A percentile compares a stretch with the other conserved stretches of the same genome.
These are phyloP conservation scores for Platanista minor DNA, from an alignment of 2,113 vertebrate genomes.

Conservation along the genomic window DNA sequence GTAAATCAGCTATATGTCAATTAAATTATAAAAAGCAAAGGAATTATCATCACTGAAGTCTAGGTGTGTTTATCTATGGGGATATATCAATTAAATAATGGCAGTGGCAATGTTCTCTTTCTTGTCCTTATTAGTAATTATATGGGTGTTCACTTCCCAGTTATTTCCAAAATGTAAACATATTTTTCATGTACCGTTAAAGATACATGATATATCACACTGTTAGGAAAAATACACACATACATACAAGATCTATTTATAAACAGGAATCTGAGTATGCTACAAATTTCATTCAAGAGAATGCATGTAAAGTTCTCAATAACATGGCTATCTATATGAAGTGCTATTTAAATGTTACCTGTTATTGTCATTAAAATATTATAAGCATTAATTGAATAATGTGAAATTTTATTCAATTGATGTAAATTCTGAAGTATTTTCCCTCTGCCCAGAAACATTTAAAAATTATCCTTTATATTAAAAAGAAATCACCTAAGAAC, in stretches of 20 bases:
- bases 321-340: background rate
- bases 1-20: no score
- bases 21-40: background rate
- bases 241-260: background rate
- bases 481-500: background rate
- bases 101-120: background rate
- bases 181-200: background rate
- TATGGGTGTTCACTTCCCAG: background rate
- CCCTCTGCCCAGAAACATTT: background rate
- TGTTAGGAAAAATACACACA: background rate
- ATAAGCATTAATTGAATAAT: background rate
- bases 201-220: background rate
- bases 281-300: background rate
- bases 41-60: background rate
- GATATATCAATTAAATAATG: background rate
- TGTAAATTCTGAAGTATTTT: background rate
- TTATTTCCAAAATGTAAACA: background rate
- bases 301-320: background rate
- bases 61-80: background rate
- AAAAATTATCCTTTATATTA: background rate
- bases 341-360: background rate
- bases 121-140: background rate
- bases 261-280: background rate
- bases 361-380: background rate
- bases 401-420: background rate